A percentile compares a stretch with the other conserved stretches of the same genome.
Conservation (phyloP, 2,888 invertebrate species). For the Dendrolimus houi region DNA sequence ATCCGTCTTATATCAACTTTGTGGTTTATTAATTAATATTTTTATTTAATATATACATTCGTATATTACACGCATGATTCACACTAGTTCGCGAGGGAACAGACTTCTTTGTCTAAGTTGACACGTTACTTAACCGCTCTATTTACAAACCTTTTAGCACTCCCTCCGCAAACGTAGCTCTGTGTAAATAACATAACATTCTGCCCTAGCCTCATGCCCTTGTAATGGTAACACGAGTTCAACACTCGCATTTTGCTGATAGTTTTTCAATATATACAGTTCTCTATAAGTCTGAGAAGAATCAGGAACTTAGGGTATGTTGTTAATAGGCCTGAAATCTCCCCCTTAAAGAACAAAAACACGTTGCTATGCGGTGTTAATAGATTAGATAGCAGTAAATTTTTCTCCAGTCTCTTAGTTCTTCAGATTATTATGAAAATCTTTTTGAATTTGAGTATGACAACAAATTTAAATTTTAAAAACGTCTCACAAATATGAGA, state of each 20-base stretch:
- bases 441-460: too few relatives aligned
- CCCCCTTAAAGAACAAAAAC: too few relatives aligned
- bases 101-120: slow-evolving; percentile 63
- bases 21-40: neutral
- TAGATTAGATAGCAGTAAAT: too few relatives aligned
- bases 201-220: slow-evolving; percentile 16
- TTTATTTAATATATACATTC: neutral
- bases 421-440: too few relatives aligned
- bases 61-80: slow-evolving; percentile 22
- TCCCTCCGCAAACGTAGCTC: slow-evolving; percentile 51
- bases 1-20: neutral
- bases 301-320: too few relatives aligned
- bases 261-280: neutral
- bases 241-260: neutral
- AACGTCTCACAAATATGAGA: too few relatives aligned
- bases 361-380: too few relatives aligned
- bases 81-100: slow-evolving; percentile 35
- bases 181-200: slow-evolving; percentile 49
- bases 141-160: slow-evolving; percentile 71
- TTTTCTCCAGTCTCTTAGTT: too few relatives aligned
- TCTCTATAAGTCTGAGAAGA: too few relatives aligned
- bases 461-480: too few relatives aligned
- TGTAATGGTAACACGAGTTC: neutral
- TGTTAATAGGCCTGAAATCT: too few relatives aligned
- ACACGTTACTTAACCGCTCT: slow-evolving; percentile 63